phyloP scores from a whole-genome alignment of 2,113 vertebrate genomes.

The Meriones unguiculatus region DNA sequence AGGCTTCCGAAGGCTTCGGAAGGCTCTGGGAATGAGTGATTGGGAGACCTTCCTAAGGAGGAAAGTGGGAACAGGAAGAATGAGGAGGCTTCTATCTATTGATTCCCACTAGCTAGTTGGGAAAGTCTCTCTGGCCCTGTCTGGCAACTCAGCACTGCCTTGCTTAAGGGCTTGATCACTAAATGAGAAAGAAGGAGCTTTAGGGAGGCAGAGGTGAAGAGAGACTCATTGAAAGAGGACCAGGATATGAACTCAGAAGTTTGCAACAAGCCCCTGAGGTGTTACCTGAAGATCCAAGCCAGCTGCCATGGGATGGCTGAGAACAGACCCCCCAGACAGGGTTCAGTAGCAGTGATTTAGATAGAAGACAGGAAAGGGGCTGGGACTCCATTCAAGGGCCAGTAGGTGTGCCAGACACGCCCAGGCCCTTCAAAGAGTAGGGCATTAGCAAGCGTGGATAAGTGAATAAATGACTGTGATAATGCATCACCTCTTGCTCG shows the following conservation, averaged over 20 bases:
- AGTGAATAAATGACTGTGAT: neutral
- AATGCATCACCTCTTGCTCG: neutral
- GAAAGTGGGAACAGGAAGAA: neutral
- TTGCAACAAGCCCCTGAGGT: conserved; percentile 82
- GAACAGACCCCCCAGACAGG: neutral
- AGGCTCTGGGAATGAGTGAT: neutral
- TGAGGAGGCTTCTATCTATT: neutral
- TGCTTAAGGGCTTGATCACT: conserved; percentile 74
- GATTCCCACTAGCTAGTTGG: neutral
- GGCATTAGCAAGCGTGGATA: too few species aligned
- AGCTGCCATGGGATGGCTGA: conserved; percentile 55
- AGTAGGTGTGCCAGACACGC: neutral
- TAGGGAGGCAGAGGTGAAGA: conserved; percentile 48
- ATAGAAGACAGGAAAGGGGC: neutral
- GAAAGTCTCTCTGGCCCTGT: neutral
- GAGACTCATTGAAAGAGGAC: neutral
- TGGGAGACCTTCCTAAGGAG: neutral
- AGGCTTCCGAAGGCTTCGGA: neutral
- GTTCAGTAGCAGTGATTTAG: neutral
- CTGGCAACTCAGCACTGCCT: conserved; percentile 43
- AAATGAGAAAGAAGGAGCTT: conserved; percentile 68
- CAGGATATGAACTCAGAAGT: conserved; percentile 72
- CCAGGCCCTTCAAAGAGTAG: neutral
- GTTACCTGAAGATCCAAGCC: conserved; percentile 82
- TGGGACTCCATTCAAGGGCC: neutral